phyloP scores from a whole-genome alignment of 2,113 vertebrate genomes.

The Semicossyphus pulcher region DNA sequence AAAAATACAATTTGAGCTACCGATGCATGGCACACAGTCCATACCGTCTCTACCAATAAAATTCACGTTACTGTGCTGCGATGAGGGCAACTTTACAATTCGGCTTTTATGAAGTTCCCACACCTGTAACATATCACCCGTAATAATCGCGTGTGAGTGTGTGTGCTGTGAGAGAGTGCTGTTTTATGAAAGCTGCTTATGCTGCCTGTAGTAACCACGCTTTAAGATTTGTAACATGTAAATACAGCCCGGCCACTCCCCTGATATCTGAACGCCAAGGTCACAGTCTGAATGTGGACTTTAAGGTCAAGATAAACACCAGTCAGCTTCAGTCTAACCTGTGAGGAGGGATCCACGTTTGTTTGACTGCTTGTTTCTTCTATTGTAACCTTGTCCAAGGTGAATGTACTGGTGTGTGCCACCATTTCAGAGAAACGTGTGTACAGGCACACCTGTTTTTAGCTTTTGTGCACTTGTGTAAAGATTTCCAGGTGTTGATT shows the following conservation, averaged over 20 bases:
- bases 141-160: not conserved
- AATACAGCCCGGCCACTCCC: slow-evolving; percentile 45
- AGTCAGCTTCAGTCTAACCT: slow-evolving; percentile 1
- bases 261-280: slow-evolving; percentile 63
- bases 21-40: not conserved
- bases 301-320: not conserved
- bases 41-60: not conserved
- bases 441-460: not conserved
- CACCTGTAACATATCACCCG: not conserved
- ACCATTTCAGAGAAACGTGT: slow-evolving; percentile 20
- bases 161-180: not conserved
- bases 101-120: not conserved
- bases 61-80: not conserved
- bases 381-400: slow-evolving; percentile 77
- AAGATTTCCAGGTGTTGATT: not conserved
- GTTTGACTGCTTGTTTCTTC: slow-evolving; percentile 17
- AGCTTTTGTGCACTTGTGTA: not conserved
- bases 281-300: slow-evolving; percentile 53
- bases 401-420: slow-evolving; percentile 50
- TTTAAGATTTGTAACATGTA: slow-evolving; percentile 19
- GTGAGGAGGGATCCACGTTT: not conserved
- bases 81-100: not conserved
- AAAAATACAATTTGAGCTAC: no score
- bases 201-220: not conserved
- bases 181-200: slow-evolving; percentile 41